Evolutionary conservation across 1,140 invertebrate genomes (phyloP).

Genomic region (Bilobella aurantiaca): DNA sequence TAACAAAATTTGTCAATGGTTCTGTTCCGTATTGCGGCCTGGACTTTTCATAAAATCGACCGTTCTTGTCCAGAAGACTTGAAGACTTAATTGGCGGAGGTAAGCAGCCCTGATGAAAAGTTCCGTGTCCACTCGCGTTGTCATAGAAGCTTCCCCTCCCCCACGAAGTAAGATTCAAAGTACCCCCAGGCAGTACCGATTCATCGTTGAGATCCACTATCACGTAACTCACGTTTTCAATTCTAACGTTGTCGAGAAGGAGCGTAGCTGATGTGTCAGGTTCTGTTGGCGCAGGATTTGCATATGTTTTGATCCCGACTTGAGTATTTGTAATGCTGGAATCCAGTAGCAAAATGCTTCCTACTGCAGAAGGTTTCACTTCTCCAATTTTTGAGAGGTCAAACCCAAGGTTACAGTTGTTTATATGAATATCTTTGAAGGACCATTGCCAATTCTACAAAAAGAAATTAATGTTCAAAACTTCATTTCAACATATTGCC

Average conservation of each 20-base stretch:
- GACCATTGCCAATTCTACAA: slow-evolving; percentile 32
- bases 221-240: slow-evolving; percentile 9
- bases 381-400: slow-evolving; percentile 19
- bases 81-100: slow-evolving; percentile 4
- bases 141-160: slow-evolving; percentile 26
- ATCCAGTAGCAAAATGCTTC: slow-evolving; percentile 25
- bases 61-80: slow-evolving; percentile 19
- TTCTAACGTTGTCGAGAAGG: slow-evolving; percentile 25
- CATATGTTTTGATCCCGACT: slow-evolving; percentile 11
- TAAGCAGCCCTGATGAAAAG: background rate
- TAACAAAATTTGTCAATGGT: slow-evolving; percentile 15
- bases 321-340: slow-evolving; percentile 22
- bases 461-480: slow-evolving; percentile 3
- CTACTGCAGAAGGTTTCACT: slow-evolving; percentile 13
- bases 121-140: slow-evolving; percentile 12
- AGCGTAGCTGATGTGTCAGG: slow-evolving; percentile 23
- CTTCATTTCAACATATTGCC: no score
- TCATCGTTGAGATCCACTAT: slow-evolving; percentile 9
- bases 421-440: slow-evolving; percentile 21
- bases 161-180: slow-evolving; percentile 14
- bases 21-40: slow-evolving; percentile 25
- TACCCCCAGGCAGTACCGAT: slow-evolving; percentile 15
- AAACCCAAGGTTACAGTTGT: slow-evolving; percentile 16
- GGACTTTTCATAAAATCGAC: slow-evolving; percentile 24
- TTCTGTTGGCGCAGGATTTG: slow-evolving; percentile 6